These are phyloP conservation scores for Lepas anatifera DNA, from an alignment of 2,888 invertebrate species.

Conservation along the genomic window DNA sequence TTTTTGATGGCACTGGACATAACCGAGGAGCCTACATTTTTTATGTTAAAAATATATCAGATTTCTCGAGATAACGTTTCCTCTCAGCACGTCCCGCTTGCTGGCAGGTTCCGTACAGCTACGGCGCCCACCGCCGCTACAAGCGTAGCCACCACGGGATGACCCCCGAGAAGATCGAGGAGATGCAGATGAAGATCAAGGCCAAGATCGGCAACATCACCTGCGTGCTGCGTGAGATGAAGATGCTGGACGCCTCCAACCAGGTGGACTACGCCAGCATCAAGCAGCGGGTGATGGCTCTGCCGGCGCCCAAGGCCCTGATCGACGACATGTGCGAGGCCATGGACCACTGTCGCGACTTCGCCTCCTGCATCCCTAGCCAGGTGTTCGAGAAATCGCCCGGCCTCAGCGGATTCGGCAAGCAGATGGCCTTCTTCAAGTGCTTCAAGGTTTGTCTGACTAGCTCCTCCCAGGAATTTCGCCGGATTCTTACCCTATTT, in stretches of 20 bases:
- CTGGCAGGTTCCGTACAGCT: not conserved
- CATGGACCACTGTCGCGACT: not conserved
- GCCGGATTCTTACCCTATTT: too few relatives aligned
- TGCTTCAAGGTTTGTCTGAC: not conserved
- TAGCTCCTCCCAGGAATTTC: too few relatives aligned
- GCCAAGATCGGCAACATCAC: not conserved
- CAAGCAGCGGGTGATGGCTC: not conserved
- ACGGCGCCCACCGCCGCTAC: not conserved
- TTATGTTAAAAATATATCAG: too few relatives aligned
- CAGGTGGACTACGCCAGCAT: not conserved
- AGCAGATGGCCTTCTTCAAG: constrained; percentile 8
- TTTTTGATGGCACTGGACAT: too few relatives aligned
- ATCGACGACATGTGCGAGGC: not conserved
- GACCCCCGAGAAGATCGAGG: not conserved
- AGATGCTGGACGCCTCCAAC: not conserved
- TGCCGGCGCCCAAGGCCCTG: not conserved
- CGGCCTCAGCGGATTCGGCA: not conserved
- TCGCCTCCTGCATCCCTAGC: not conserved
- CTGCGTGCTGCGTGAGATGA: not conserved
- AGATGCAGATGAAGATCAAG: not conserved
- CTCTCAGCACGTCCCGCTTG: too few relatives aligned
- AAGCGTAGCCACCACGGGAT: not conserved
- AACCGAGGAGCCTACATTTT: too few relatives aligned
- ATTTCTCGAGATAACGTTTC: too few relatives aligned
- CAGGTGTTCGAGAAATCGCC: not conserved